These are phyloP conservation scores for Empidonax alnorum DNA, from an alignment of 2,113 vertebrate genomes.

Conservation along the genomic window DNA sequence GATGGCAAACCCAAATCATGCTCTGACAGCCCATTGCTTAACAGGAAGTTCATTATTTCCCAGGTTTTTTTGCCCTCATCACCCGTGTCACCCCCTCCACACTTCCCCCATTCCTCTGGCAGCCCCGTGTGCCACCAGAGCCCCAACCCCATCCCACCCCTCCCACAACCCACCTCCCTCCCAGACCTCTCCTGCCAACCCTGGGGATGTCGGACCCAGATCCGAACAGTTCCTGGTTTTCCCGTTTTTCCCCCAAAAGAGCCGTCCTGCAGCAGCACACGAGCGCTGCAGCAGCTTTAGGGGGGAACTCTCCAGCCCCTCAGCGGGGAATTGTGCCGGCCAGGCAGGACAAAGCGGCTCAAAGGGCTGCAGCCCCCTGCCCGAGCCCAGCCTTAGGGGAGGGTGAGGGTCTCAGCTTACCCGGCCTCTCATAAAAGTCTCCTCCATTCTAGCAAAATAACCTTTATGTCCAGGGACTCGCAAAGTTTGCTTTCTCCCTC, in stretches of 20 bases:
- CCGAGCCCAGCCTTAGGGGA: not conserved
- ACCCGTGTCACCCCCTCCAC: not conserved
- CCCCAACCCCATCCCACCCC: not conserved
- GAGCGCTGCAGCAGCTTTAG: rapidly evolving
- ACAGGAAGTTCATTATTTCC: not conserved
- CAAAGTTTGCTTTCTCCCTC: constrained; percentile 66
- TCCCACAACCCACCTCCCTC: not conserved
- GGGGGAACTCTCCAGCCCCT: not conserved
- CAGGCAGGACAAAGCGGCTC: not conserved
- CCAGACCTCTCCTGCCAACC: rapidly evolving
- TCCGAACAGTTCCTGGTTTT: not conserved
- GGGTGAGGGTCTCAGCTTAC: constrained; percentile 2
- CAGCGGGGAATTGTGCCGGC: rapidly evolving
- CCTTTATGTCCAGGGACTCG: constrained; percentile 40
- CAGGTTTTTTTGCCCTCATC: not conserved
- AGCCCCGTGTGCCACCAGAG: rapidly evolving
- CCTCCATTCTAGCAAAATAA: constrained; percentile 27
- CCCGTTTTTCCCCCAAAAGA: not conserved
- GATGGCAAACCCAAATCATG: rapidly evolving
- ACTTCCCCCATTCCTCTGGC: not conserved
- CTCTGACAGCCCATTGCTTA: rapidly evolving
- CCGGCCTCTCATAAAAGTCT: not conserved
- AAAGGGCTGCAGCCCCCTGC: constrained; percentile 1
- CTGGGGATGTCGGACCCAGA: rapidly evolving
- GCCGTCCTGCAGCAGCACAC: rapidly evolving